Evolutionary conservation across 2,797 vertebrate genomes (phyloP).

Genomic region (Myotis pilosus): DNA sequence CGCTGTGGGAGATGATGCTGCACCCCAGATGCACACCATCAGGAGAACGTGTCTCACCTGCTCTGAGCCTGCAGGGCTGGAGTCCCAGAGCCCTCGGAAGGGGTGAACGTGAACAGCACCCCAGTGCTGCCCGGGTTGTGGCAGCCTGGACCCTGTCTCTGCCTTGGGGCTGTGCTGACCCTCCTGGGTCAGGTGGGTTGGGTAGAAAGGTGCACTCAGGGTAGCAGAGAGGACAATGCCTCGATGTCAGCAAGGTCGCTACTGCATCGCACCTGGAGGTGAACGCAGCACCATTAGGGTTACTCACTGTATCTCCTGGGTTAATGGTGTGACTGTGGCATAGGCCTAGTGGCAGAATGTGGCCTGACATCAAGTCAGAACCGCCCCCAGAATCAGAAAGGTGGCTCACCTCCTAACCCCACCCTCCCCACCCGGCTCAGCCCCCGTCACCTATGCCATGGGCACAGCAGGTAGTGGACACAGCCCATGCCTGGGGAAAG

Average conservation of each 20-base stretch:
- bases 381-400: not conserved
- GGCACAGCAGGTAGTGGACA: not conserved
- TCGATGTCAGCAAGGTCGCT: not conserved
- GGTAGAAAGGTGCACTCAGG: too few species aligned
- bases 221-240: not conserved
- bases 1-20: fast-evolving
- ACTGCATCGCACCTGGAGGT: not conserved
- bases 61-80: not conserved
- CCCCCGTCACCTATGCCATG: not conserved
- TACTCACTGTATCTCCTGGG: not conserved
- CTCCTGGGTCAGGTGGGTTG: fast-evolving
- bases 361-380: not conserved
- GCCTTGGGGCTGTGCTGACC: not conserved
- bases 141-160: not conserved
- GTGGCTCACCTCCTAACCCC: not conserved
- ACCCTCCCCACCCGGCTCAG: not conserved
- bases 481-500: not conserved
- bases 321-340: not conserved
- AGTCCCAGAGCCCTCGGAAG: not conserved
- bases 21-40: fast-evolving
- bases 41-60: not conserved
- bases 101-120: not conserved
- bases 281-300: fast-evolving
- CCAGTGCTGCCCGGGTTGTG: not conserved
- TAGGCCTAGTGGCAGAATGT: not conserved